phyloP scores from a whole-genome alignment of 2,888 invertebrate species.

The Iselma pallidipennis region DNA sequence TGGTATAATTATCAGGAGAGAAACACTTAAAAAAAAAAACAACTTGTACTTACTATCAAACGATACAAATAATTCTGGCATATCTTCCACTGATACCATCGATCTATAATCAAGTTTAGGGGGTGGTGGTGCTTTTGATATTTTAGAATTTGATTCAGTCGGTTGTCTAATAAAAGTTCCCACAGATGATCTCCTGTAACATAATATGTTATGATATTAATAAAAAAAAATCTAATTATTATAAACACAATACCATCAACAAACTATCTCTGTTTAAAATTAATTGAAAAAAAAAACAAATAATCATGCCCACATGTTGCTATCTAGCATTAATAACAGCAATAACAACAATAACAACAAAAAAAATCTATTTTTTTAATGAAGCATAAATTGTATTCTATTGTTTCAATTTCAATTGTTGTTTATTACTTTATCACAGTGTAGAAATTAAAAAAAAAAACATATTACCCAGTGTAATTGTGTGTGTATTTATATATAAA shows the following conservation, averaged over 20 bases:
- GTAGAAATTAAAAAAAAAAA: constrained; percentile 3
- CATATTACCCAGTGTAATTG: constrained; percentile 10
- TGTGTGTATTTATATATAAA: constrained; percentile 18
- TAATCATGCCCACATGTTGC: neutral
- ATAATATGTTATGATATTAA: constrained; percentile 8
- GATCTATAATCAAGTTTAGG: constrained; percentile 87
- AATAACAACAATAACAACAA: neutral
- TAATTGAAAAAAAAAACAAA: neutral
- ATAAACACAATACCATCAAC: no score
- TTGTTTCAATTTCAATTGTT: neutral
- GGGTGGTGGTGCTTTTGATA: constrained; percentile 66
- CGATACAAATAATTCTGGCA: constrained; percentile 92
- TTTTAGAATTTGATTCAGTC: constrained; percentile 64
- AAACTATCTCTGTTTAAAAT: constrained; percentile 14
- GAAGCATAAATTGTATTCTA: constrained; percentile 5
- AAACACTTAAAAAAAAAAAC: neutral
- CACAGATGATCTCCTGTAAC: constrained; percentile 78
- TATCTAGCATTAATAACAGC: neutral
- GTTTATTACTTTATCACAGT: no score
- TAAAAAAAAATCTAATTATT: constrained; percentile 13
- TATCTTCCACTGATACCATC: constrained; percentile 93
- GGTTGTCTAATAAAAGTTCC: constrained; percentile 82
- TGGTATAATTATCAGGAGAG: no score
- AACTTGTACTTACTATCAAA: constrained; percentile 86
- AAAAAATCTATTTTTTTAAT: neutral